Conservation (phyloP, 1,140 invertebrate species). For the Atta colombica region DNA sequence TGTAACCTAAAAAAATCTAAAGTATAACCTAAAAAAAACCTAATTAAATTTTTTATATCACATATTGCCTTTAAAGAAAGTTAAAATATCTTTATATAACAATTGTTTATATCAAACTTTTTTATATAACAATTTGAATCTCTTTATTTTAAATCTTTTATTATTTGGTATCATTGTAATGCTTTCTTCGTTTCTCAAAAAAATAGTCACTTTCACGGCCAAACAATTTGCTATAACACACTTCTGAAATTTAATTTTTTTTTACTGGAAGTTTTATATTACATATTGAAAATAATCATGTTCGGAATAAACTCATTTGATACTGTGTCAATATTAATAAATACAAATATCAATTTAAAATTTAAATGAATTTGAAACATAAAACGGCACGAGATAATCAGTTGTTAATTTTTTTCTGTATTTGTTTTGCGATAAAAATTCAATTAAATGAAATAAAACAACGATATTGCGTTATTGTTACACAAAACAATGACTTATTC, state of each 20-base stretch:
- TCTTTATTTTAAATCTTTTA: not conserved
- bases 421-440: slow-evolving; percentile 46
- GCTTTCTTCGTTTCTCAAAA: not conserved
- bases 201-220: slow-evolving; percentile 13
- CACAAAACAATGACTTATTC: slow-evolving; percentile 61
- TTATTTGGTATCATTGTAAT: not conserved
- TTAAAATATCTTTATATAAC: slow-evolving; percentile 8
- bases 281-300: not conserved
- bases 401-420: slow-evolving; percentile 11
- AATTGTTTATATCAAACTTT: not conserved
- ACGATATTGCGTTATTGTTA: slow-evolving; percentile 48
- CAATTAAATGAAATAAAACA: slow-evolving; percentile 56
- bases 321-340: slow-evolving; percentile 22
- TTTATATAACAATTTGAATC: not conserved
- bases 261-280: slow-evolving; percentile 19
- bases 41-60: not conserved
- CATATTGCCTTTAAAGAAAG: not conserved
- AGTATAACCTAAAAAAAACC: not conserved
- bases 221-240: slow-evolving; percentile 31
- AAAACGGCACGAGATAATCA: not conserved
- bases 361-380: not conserved
- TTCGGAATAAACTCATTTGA: not conserved
- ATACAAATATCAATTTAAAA: not conserved
- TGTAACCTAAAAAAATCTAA: not conserved
- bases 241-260: slow-evolving; percentile 12